Base-by-base conservation (phyloP, 2,888 invertebrate genomes). In the Mythimna albipuncta region DNA sequence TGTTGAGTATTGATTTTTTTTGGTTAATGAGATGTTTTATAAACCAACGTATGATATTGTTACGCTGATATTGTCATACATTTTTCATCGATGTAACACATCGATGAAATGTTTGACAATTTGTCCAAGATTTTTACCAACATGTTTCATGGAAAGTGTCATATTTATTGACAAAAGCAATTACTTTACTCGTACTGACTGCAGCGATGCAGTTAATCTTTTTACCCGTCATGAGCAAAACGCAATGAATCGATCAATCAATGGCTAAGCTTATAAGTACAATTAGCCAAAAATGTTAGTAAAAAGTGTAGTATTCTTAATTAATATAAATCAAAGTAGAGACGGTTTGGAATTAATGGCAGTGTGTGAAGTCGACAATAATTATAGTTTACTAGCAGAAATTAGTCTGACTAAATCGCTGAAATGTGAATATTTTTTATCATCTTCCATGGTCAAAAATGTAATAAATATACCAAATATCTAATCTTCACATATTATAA, bases 1-100 rank as follows among this genome's bases (percentile, higher is more conserved):
- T 87, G 88, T 69, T 68, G 9, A 26, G n/a, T 41, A 54, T 67
- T 44, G 32, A 35, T 72, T 76, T 80, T 64, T 82, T 82, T 59
- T 11, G 6, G 44, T 10, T 35, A 66, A 55, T 35, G 21, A 73
- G 16, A 67, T 69, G 44, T 65, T 64, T 32, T 32, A 4, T 73
- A 58, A 68, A 69, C 38, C 26, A 69, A 66, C 64, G 62, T 58
- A 69, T 75, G 44, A 71, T 72, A 64, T 64, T 63, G 11, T 59
- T 63, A 35, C 35, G 7, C 6, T 61, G 38, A 66, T 26, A n/a
- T 32, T 58, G 26, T 61, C 54, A 50, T 11, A 47, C 2, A 2
- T 52, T 68, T 72, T 73, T 72, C 32, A n/a, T n/a, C 5, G 13
- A 55, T 55, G 32, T 19, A 16, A 47, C n/a, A 26, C 32, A 32